A percentile compares a stretch with the other conserved stretches of the same genome.
Evolutionary conservation across 1,140 invertebrate species (phyloP).

Genomic region (Scaptomyza pallida): DNA sequence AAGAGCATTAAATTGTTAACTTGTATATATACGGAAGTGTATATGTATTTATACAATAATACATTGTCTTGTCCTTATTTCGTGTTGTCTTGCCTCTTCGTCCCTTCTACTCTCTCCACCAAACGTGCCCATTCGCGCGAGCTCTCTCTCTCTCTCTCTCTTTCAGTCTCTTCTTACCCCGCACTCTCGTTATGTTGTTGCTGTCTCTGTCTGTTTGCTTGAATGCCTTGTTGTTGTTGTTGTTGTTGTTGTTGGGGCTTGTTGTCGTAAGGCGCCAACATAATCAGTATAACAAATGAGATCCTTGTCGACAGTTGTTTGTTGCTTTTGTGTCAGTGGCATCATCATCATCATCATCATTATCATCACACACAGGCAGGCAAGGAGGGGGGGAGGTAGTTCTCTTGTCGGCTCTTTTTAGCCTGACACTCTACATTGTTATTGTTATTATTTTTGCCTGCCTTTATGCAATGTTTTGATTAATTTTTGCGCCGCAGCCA

Average conservation of each 20-base stretch:
- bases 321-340: slow-evolving; percentile 80
- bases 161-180: background rate
- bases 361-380: background rate
- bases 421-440: slow-evolving; percentile 78
- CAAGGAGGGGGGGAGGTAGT: background rate
- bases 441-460: slow-evolving; percentile 82
- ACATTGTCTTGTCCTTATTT: slow-evolving; percentile 32
- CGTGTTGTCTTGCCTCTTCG: slow-evolving; percentile 17
- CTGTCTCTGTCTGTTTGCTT: slow-evolving; percentile 45
- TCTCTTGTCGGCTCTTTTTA: slow-evolving; percentile 67
- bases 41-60: too few relatives aligned
- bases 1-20: slow-evolving; percentile 7
- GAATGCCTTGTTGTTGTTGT: too few relatives aligned
- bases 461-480: slow-evolving; percentile 82
- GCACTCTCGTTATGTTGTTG: slow-evolving; percentile 23
- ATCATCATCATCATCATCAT: slow-evolving; percentile 59
- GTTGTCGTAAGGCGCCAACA: slow-evolving; percentile 75
- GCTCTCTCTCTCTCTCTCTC: background rate
- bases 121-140: background rate
- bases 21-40: too few relatives aligned
- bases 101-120: background rate
- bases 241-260: slow-evolving; percentile 16
- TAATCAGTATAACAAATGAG: slow-evolving; percentile 82
- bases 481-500: slow-evolving; percentile 76
- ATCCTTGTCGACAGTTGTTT: slow-evolving; percentile 82